Evolutionary conservation across 2,797 vertebrate species (phyloP), one percentile per base, ranked within the genome.

Genomic region (Oryzias dopingdopingensis): DNA sequence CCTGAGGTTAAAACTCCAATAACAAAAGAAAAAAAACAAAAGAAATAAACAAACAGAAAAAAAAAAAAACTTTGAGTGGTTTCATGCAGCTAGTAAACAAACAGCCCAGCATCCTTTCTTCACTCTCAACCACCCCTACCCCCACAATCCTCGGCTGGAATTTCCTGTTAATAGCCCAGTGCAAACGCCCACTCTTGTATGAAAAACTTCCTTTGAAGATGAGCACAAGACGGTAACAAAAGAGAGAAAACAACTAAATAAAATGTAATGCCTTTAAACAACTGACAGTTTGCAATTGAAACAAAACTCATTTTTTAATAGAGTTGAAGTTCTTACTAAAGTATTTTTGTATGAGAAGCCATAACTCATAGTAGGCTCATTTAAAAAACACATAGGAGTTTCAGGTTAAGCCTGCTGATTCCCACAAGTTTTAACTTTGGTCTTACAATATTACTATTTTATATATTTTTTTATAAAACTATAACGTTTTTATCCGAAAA

Each of bases 141-240:
- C 82, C 83, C 81, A 86, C 74, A 67, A 72, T 75, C 55, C 47
- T 8, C 72, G 76, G 67, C 67, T 89, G 90, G 91, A 91, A 92
- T 91, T 92, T 93, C 91, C 90, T 92, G 88, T 89, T 88, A 86
- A 90, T 82, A 80, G 88, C 79, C 82, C 61, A 80, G 49, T 85
- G 79, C 79, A 83, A 85, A 88, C 80, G 74, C 79, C 83, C 70
- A 82, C 83, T 79, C 62, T 77, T 51, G 66, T 56, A 77, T 63
- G 58, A 84, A 89, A 89, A 89, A 88, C 74, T 64, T 60, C 49
- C 67, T 85, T 74, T 77, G 70, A 84, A 81, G 82, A 82, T 70
- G 67, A 82, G 76, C 62, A 67, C 56, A 54, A 72, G 50, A 77
- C 51, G 49, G 67, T 79, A 52, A 48, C 51, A 77, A 49, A 29